phyloP scores from a whole-genome alignment of 2,113 vertebrate genomes.

The Tinamus guttatus region DNA sequence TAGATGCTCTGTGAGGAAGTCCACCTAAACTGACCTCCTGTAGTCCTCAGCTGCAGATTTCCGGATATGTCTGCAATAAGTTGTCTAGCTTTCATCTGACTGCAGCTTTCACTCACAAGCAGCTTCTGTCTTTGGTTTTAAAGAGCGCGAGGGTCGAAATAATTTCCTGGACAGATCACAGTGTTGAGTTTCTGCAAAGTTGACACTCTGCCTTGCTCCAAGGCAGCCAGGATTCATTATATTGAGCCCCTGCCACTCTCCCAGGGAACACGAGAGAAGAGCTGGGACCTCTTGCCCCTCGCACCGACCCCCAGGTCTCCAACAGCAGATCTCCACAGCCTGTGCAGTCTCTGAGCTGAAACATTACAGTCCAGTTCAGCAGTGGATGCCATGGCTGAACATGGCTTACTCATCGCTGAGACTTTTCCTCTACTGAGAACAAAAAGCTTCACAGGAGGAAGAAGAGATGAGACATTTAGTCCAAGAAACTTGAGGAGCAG shows the following conservation, averaged over 20 bases:
- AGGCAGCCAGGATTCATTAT: no score
- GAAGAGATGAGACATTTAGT: not conserved
- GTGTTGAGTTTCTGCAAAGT: not conserved
- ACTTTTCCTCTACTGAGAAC: not conserved
- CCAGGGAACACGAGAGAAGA: not conserved
- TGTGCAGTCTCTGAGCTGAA: not conserved
- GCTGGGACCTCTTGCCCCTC: not conserved
- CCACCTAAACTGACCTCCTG: not conserved
- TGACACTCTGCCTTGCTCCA: fast-evolving
- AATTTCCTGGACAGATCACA: not conserved
- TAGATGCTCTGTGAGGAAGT: not conserved
- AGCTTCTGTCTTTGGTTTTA: not conserved
- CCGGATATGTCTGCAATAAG: not conserved
- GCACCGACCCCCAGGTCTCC: not conserved
- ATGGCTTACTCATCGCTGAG: not conserved
- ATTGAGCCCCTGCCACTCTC: not conserved
- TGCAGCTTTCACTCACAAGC: not conserved
- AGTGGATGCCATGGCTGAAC: not conserved
- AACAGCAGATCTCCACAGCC: not conserved
- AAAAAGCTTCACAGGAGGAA: not conserved
- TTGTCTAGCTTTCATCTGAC: not conserved
- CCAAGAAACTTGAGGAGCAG: not conserved
- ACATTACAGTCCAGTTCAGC: not conserved
- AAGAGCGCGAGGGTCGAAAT: not conserved
- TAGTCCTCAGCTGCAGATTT: not conserved